Conservation (phyloP, 2,888 invertebrate species). For the Amphipoea lucens region DNA sequence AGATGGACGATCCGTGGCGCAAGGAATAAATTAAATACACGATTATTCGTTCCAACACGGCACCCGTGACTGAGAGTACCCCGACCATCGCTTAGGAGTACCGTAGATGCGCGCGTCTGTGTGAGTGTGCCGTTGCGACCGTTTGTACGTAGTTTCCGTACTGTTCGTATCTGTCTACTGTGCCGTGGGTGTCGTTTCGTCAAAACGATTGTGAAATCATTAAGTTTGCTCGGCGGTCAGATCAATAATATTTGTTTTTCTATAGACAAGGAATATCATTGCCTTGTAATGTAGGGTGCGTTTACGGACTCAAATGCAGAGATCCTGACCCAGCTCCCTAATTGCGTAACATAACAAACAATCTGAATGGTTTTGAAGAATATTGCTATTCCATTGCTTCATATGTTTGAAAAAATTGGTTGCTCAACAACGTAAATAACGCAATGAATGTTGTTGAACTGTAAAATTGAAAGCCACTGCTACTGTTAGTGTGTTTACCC, state of each 20-base stretch:
- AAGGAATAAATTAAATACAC: too few relatives aligned
- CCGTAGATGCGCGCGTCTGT: too few relatives aligned
- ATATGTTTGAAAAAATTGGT: not conserved
- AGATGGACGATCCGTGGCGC: too few relatives aligned
- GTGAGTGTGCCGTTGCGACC: too few relatives aligned
- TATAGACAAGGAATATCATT: not conserved
- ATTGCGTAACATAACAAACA: not conserved
- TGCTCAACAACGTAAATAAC: too few relatives aligned
- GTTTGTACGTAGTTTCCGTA: too few relatives aligned
- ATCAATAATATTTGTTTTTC: not conserved
- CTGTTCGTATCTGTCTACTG: too few relatives aligned
- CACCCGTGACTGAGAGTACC: too few relatives aligned
- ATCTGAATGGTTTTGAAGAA: not conserved
- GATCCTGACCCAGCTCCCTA: not conserved
- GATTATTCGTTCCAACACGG: too few relatives aligned
- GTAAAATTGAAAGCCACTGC: not conserved
- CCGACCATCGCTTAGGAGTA: too few relatives aligned
- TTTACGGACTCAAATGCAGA: not conserved
- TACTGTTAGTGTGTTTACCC: not conserved
- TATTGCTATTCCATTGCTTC: not conserved
- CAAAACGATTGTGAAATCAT: conserved; percentile 8
- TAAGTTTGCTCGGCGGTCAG: not conserved
- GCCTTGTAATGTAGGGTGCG: not conserved
- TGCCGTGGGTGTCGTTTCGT: conserved; percentile 13
- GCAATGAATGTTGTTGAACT: not conserved